Conservation (phyloP, 2,113 vertebrate genomes). For the Mustela lutreola region DNA sequence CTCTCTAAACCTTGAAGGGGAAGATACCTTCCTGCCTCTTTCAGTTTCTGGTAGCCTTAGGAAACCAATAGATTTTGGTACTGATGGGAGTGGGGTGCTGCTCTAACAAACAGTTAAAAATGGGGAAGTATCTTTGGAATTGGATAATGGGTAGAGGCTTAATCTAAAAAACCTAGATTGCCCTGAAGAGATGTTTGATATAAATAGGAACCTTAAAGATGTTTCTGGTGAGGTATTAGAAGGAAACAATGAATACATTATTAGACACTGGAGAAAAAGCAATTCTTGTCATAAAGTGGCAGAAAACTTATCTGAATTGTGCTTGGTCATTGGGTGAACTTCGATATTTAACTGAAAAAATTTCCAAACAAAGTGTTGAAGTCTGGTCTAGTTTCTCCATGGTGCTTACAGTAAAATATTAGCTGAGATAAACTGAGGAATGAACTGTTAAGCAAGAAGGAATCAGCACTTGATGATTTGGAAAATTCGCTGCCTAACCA, state of each 20-base stretch:
- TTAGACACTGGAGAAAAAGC: not conserved
- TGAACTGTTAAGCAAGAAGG: conserved; percentile 42
- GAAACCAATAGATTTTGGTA: conserved; percentile 12
- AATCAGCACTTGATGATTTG: conserved; percentile 7
- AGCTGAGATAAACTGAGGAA: conserved; percentile 36
- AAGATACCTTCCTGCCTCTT: conserved; percentile 3
- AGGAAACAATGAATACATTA: conserved; percentile 40
- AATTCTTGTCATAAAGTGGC: not conserved
- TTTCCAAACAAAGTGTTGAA: conserved; percentile 34
- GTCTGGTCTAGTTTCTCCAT: not conserved
- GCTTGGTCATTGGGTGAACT: not conserved
- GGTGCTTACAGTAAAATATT: conserved; percentile 21
- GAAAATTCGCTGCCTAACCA: conserved; percentile 39
- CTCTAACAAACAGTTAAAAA: conserved; percentile 55
- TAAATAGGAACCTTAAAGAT: conserved; percentile 21
- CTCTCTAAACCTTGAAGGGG: not conserved
- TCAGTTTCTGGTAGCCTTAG: not conserved
- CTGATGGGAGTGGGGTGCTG: not conserved
- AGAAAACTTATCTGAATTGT: conserved; percentile 40
- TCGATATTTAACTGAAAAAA: conserved; percentile 12
- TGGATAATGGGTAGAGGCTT: not conserved
- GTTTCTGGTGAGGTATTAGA: not conserved
- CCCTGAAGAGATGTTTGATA: not conserved
- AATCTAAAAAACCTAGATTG: not conserved
- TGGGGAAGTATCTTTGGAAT: not conserved